A percentile compares a stretch with the other conserved stretches of the same genome.
Evolutionary conservation across 2,888 invertebrate species (phyloP).

Genomic region (Koerneria pararmatus): DNA sequence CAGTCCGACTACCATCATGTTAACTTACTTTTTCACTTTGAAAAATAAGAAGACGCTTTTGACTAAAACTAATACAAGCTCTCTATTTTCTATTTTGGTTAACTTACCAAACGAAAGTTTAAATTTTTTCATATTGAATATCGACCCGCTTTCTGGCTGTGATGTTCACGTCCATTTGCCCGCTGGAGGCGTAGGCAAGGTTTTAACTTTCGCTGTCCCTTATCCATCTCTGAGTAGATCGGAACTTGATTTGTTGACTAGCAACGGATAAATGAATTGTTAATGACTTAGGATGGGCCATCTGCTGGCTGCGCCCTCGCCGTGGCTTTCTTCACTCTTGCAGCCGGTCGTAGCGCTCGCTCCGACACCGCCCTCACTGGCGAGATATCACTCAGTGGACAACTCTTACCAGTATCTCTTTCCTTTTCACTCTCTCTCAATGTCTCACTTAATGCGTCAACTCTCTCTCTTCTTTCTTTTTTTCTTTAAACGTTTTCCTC

Average conservation of each 20-base stretch:
- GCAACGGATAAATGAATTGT: not conserved
- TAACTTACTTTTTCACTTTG: no score
- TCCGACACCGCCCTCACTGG: slow-evolving; percentile 68
- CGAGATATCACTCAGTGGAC: slow-evolving; percentile 66
- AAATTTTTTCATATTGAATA: slow-evolving; percentile 41
- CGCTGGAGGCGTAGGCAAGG: slow-evolving; percentile 66
- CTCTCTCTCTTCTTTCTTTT: not conserved
- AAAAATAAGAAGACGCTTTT: no score
- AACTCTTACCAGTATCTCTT: slow-evolving; percentile 63
- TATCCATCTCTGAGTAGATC: no score
- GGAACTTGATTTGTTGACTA: no score
- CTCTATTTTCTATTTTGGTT: no score
- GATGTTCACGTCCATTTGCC: slow-evolving; percentile 68
- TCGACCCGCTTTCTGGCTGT: slow-evolving; percentile 59
- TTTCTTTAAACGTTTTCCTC: not conserved
- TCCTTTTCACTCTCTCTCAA: no score
- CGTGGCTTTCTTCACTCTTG: slow-evolving; percentile 65
- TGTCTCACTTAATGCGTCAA: not conserved
- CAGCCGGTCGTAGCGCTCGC: slow-evolving; percentile 63
- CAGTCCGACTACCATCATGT: no score
- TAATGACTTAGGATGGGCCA: slow-evolving; percentile 64
- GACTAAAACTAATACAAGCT: no score
- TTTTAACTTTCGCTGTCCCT: no score
- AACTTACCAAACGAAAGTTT: no score
- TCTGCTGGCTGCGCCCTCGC: slow-evolving; percentile 67